Conservation (phyloP, 23 tunicate genomes). For the Ascidia mentula region DNA sequence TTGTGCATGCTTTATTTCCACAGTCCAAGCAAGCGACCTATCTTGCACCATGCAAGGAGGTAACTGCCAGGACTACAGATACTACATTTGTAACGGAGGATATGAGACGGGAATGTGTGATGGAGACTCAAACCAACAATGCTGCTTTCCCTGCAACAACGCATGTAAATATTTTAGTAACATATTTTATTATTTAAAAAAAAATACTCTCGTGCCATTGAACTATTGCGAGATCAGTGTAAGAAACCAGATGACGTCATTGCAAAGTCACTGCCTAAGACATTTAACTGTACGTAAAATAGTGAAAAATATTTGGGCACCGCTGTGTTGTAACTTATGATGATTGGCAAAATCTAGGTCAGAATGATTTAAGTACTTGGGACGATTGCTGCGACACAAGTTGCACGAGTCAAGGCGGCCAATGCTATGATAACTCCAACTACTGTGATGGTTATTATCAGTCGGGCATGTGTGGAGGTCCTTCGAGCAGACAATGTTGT, state of each 20-base stretch:
- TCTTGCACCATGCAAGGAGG: conserved; percentile 29
- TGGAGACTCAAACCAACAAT: conserved; percentile 28
- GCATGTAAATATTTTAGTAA: conserved; percentile 39
- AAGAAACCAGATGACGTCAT: too few species aligned
- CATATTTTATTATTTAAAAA: too few species aligned
- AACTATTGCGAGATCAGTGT: too few species aligned
- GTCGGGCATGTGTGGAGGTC: conserved; percentile 21
- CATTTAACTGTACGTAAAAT: too few species aligned
- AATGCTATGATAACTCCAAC: conserved; percentile 3
- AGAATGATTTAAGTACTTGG: background rate
- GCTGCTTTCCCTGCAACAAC: conserved; percentile 27
- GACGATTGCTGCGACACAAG: background rate
- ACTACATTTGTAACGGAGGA: conserved; percentile 31
- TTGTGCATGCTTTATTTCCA: conserved; percentile 13
- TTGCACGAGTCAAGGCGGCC: conserved; percentile 8
- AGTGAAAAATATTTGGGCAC: too few species aligned
- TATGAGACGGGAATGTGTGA: conserved; percentile 29
- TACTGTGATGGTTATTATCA: conserved; percentile 9
- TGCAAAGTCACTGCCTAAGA: too few species aligned
- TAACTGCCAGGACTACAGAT: conserved; percentile 17
- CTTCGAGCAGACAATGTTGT: conserved; percentile 12
- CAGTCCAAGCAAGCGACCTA: conserved; percentile 21
- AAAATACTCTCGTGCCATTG: too few species aligned
- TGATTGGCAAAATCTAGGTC: background rate
- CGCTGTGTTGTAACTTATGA: background rate